Base-by-base conservation (phyloP, 2,888 invertebrate genomes). In the Tyria jacobaeae region DNA sequence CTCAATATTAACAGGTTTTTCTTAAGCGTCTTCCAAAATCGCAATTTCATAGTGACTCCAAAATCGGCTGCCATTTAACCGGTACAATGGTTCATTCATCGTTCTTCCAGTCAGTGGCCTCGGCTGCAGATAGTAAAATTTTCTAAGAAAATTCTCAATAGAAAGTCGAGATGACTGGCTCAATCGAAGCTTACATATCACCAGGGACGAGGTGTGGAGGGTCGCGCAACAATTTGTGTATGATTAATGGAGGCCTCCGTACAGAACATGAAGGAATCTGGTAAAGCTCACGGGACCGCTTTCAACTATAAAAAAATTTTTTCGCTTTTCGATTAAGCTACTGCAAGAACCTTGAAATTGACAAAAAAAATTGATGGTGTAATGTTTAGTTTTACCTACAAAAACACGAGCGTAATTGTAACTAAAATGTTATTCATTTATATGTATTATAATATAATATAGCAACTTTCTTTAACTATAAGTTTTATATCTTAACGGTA, bases 141-240 rank as follows among this genome's bases (percentile, higher is more conserved):
- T 55, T 69, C 66, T 73, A 69, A 70, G 76, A 37, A 54, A 50
- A 35, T 83, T 80, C 79, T 80, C 78, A 83, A 82, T 81, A 81
- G 78, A 78, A 76, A 75, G 66, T 76, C 21, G 69, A 62, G 84
- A 87, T 90, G 90, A 90, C 90, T 88, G 89, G 90, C 89, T 87
- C 88, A 75, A 88, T 78, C 80, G 83, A 73, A 85, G 84, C 88
- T 82, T 79, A 83, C 82, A 85, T 85, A 86, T 86, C 88, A 72
- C 74, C 71, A 75, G 73, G 71, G 70, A 70, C 70, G 60, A 49
- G 62, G 57, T 34, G 58, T 75, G 78, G 58, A 80, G 79, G 79
- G 75, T 61, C 50, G 44, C 57, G 75, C 75, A 72, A 78, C 80
- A 75, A 74, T 82, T 76, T 74, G 64, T 71, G 79, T 71, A 79